Evolutionary conservation across 2,113 vertebrate genomes (phyloP).

Genomic region (Chascanopsetta lugubris): DNA sequence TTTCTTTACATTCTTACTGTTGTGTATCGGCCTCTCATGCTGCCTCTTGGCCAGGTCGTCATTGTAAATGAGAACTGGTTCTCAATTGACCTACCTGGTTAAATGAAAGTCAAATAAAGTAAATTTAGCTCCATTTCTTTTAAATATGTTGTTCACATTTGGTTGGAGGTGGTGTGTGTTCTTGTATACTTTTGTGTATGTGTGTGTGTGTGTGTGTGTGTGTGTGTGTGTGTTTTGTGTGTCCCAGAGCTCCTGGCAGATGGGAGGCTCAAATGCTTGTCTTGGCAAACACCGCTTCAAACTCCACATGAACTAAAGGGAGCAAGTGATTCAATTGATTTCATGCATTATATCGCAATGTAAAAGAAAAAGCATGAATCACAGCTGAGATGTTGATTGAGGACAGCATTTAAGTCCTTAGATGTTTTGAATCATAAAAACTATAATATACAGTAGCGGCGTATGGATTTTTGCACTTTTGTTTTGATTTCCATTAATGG

Average conservation of each 20-base stretch:
- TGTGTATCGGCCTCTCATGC: no score
- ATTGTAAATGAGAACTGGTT: no score
- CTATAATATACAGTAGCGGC: not conserved
- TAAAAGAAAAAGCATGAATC: slow-evolving; percentile 16
- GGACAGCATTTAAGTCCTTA: slow-evolving; percentile 8
- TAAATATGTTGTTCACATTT: slow-evolving; percentile 1
- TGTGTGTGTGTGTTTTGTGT: not conserved
- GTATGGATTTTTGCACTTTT: slow-evolving; percentile 41
- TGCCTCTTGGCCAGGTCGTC: not conserved
- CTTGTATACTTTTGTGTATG: not conserved
- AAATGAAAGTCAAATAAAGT: no score
- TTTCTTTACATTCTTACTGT: no score
- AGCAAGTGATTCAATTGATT: not conserved
- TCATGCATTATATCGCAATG: slow-evolving; percentile 10
- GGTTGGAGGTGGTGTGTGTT: not conserved
- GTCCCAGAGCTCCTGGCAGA: slow-evolving; percentile 25
- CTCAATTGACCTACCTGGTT: no score
- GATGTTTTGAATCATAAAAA: slow-evolving; percentile 14
- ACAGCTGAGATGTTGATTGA: slow-evolving; percentile 22
- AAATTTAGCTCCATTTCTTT: not conserved
- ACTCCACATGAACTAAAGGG: slow-evolving; percentile 21
- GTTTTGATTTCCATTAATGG: slow-evolving; percentile 50
- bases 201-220: not conserved
- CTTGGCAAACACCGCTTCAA: slow-evolving; percentile 8
- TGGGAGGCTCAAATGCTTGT: slow-evolving; percentile 26